phyloP scores from a whole-genome alignment of 64 coral and sea anemone genomes.

The Dendrophyllia cribrosa region DNA sequence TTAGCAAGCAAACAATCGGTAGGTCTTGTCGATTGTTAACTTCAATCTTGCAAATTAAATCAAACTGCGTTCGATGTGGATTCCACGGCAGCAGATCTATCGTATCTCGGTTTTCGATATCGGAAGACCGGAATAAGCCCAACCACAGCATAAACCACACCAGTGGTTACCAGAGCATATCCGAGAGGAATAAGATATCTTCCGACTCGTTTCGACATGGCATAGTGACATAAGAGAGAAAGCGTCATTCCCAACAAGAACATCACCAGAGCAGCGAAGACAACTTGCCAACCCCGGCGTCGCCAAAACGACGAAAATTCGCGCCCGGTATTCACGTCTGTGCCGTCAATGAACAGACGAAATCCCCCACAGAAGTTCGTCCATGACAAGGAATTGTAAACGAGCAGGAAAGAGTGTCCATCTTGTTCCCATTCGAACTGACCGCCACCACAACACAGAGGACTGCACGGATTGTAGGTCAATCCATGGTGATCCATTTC shows the following conservation, averaged over 20 bases:
- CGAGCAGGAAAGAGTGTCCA: constrained; percentile 80
- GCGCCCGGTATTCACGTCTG: constrained; percentile 93
- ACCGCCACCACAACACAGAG: constrained; percentile 84
- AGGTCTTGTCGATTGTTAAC: too few relatives aligned
- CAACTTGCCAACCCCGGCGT: constrained; percentile 83
- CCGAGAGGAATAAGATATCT: constrained; percentile 17
- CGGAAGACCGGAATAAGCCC: constrained; percentile 85
- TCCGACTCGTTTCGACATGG: neutral
- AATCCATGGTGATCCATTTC: constrained; percentile 60
- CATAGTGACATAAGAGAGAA: constrained; percentile 79
- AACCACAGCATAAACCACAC: constrained; percentile 66
- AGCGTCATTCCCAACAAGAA: constrained; percentile 74
- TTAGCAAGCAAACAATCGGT: too few relatives aligned
- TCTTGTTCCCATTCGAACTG: constrained; percentile 90
- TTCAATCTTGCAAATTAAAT: neutral
- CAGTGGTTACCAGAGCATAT: constrained; percentile 70
- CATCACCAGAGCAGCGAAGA: constrained; percentile 74
- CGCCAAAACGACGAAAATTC: constrained; percentile 92
- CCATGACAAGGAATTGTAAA: constrained; percentile 79
- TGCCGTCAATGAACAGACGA: constrained; percentile 88
- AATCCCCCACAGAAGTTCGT: constrained; percentile 75
- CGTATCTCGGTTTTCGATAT: constrained; percentile 71
- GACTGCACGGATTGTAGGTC: constrained; percentile 88
- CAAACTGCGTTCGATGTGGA: constrained; percentile 69
- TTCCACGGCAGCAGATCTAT: constrained; percentile 20